Evolutionary conservation across 1,140 invertebrate species (phyloP).

Genomic region (Eriocheir sinensis): DNA sequence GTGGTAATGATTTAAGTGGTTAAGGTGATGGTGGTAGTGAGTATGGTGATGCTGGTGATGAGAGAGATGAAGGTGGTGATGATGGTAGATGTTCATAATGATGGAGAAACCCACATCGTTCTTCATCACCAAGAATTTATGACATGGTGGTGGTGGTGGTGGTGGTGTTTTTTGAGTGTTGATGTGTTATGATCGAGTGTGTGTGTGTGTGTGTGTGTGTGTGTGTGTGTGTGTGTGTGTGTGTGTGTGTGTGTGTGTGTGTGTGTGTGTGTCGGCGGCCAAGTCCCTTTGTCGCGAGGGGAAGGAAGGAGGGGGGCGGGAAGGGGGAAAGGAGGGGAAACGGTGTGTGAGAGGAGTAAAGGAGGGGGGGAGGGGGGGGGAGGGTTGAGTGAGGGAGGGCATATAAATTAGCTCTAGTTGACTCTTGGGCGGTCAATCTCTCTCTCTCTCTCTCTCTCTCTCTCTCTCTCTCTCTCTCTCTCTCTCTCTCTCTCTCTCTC

Average conservation of each 20-base stretch:
- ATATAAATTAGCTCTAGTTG: background rate
- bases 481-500: too few species aligned
- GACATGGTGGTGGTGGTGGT: too few species aligned
- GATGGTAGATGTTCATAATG: too few species aligned
- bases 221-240: constrained; percentile 48
- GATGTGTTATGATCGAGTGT: too few species aligned
- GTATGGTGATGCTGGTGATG: too few species aligned
- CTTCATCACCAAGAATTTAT: too few species aligned
- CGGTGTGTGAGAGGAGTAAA: background rate
- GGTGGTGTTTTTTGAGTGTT: background rate
- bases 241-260: constrained; percentile 43
- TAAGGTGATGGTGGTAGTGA: too few species aligned
- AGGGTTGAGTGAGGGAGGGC: background rate
- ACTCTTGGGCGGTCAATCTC: background rate
- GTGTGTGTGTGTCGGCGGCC: background rate
- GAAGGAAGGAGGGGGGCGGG: background rate
- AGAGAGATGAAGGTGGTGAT: too few species aligned
- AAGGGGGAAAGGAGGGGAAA: too few species aligned
- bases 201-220: constrained; percentile 32
- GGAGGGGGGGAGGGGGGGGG: background rate
- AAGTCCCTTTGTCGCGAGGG: too few species aligned
- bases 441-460: constrained; percentile 36
- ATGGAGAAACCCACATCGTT: too few species aligned
- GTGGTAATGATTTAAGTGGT: too few species aligned
- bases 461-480: constrained; percentile 43